phyloP scores from a whole-genome alignment of 1,140 invertebrate genomes.

The Neodiprion pinetum region DNA sequence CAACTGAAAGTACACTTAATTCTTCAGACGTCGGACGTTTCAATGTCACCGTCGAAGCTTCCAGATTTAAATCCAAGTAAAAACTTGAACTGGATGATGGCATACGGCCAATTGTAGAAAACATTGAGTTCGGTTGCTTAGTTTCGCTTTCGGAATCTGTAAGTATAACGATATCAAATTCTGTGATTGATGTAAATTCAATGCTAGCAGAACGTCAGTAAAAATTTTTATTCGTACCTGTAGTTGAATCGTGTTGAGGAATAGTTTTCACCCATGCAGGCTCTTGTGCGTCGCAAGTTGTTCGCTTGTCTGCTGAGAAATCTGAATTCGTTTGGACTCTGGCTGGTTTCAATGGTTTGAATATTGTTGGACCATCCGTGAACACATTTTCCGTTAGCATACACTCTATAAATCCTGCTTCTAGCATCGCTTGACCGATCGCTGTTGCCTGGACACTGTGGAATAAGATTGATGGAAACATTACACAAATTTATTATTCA shows the following conservation, averaged over 20 bases:
- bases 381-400: conserved; percentile 65
- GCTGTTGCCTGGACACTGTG: conserved; percentile 78
- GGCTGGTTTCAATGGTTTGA: conserved; percentile 59
- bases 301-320: conserved; percentile 48
- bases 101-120: conserved; percentile 48
- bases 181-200: conserved; percentile 15
- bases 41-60: conserved; percentile 69
- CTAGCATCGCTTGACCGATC: conserved; percentile 82
- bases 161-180: conserved; percentile 23
- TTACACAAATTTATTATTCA: too few relatives aligned
- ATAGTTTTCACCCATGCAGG: conserved; percentile 78
- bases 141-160: conserved; percentile 66
- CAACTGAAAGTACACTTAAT: conserved; percentile 41
- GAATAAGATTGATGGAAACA: conserved; percentile 21
- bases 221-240: conserved; percentile 47
- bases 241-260: conserved; percentile 64
- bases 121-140: conserved; percentile 44
- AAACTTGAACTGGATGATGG: conserved; percentile 70
- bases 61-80: conserved; percentile 71
- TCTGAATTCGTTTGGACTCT: conserved; percentile 58
- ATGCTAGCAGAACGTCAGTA: conserved; percentile 2
- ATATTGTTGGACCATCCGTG: conserved; percentile 63
- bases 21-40: conserved; percentile 61
- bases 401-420: conserved; percentile 79
- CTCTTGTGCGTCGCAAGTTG: conserved; percentile 65